phyloP scores from a whole-genome alignment of 2,888 invertebrate species.

The Coleophora deauratella region DNA sequence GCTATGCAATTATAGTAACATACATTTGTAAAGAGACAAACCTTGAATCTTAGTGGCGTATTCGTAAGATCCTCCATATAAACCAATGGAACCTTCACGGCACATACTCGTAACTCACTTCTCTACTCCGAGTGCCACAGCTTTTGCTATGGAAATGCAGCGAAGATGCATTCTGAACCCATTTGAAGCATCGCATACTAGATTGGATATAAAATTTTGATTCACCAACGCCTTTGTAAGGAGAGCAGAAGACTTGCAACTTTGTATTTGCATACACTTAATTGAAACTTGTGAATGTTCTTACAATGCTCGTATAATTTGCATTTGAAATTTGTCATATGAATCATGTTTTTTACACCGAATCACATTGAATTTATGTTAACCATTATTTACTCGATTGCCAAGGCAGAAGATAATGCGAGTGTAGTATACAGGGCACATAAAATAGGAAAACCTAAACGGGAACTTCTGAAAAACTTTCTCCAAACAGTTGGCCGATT shows the following conservation, averaged over 20 bases:
- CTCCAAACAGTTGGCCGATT: too few species aligned
- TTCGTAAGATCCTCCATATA: too few species aligned
- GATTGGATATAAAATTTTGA: conserved; percentile 47
- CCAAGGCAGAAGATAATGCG: too few species aligned
- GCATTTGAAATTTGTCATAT: not conserved
- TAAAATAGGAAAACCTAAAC: too few species aligned
- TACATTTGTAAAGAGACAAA: too few species aligned
- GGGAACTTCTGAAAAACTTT: too few species aligned
- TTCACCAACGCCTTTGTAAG: conserved; percentile 29
- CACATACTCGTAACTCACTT: not conserved
- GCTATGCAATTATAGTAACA: too few species aligned
- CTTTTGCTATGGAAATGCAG: conserved; percentile 47
- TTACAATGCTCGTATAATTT: conserved; percentile 4
- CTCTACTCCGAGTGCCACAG: conserved; percentile 9
- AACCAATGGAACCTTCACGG: not conserved
- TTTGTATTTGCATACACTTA: conserved; percentile 11
- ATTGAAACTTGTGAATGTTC: conserved; percentile 16
- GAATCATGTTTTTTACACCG: too few species aligned
- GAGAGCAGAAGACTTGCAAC: conserved; percentile 8
- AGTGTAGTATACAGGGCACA: too few species aligned
- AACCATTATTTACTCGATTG: too few species aligned
- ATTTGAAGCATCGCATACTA: conserved; percentile 27
- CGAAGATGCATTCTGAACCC: conserved; percentile 27
- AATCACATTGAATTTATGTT: too few species aligned
- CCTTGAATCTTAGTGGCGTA: too few species aligned